Evolutionary conservation across 2,888 invertebrate genomes (phyloP).

Genomic region (Candidula unifasciata): DNA sequence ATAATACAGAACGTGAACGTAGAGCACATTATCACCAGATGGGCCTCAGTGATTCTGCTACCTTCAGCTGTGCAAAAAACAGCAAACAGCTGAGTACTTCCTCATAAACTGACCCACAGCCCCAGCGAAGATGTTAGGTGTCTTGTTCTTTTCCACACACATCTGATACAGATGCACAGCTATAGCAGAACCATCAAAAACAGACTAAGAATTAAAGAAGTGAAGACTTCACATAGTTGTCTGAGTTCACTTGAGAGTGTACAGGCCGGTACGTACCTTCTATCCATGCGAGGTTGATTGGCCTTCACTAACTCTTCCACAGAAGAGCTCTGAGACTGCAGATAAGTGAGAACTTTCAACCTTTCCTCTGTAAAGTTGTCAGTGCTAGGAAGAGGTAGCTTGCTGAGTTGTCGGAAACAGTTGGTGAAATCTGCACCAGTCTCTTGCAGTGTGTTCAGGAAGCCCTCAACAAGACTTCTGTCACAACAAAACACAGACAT

Average conservation of each 20-base stretch:
- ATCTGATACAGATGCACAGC: too few relatives aligned
- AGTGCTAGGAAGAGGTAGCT: conserved; percentile 70
- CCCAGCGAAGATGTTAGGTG: too few relatives aligned
- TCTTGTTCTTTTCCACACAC: too few relatives aligned
- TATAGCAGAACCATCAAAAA: too few relatives aligned
- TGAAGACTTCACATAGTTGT: too few relatives aligned
- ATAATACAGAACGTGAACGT: too few relatives aligned
- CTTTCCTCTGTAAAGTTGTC: conserved; percentile 59
- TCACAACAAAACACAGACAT: conserved; percentile 57
- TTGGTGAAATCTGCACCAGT: conserved; percentile 84
- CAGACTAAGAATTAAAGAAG: too few relatives aligned
- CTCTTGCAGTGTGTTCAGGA: conserved; percentile 83
- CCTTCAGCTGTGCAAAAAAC: too few relatives aligned
- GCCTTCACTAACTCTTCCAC: conserved; percentile 70
- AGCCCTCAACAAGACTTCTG: conserved; percentile 78
- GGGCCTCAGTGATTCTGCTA: too few relatives aligned
- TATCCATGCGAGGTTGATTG: conserved; percentile 72
- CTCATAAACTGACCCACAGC: too few relatives aligned
- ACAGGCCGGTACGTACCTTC: conserved; percentile 63
- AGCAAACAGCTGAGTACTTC: too few relatives aligned
- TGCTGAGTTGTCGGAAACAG: conserved; percentile 75
- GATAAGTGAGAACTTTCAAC: conserved; percentile 58
- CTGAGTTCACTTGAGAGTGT: not conserved
- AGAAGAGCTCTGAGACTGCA: conserved; percentile 75
- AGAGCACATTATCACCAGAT: too few relatives aligned